Percentiles rank a stretch among this genome's conserved stretches.
Conservation (phyloP, 1,140 invertebrate genomes). For the Nasonia vitripennis region DNA sequence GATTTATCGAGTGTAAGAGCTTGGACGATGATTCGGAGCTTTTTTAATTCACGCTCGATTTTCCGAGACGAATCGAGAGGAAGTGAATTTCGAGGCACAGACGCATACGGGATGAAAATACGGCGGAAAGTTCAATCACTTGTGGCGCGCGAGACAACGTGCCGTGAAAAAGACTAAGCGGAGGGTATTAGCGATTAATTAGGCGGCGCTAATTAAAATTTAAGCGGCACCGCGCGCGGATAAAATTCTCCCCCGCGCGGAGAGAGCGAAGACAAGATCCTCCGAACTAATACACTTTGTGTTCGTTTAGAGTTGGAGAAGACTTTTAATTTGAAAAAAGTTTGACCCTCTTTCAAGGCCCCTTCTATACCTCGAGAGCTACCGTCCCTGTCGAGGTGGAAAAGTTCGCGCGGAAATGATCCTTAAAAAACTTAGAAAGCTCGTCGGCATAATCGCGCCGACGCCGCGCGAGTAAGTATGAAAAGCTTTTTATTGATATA, state of each 20-base stretch:
- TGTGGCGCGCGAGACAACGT: not conserved
- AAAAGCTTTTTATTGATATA: not conserved
- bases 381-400: not conserved
- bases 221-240: not conserved
- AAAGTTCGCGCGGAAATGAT: not conserved
- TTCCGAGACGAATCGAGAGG: not conserved
- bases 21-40: not conserved
- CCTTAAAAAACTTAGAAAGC: slow-evolving; percentile 1
- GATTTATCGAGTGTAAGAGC: not conserved
- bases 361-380: too few relatives aligned
- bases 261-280: not conserved
- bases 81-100: not conserved
- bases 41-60: not conserved
- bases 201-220: not conserved
- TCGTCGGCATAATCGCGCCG: not conserved
- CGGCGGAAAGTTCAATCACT: not conserved
- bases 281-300: not conserved
- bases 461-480: not conserved
- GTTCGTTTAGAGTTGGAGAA: not conserved
- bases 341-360: slow-evolving; percentile 2
- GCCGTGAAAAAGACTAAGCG: not conserved
- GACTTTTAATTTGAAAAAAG: slow-evolving; percentile 21
- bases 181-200: not conserved
- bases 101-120: not conserved
- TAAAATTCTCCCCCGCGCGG: not conserved